Conservation (phyloP, 2,113 vertebrate species). For the Craseonycteris thonglongyai region DNA sequence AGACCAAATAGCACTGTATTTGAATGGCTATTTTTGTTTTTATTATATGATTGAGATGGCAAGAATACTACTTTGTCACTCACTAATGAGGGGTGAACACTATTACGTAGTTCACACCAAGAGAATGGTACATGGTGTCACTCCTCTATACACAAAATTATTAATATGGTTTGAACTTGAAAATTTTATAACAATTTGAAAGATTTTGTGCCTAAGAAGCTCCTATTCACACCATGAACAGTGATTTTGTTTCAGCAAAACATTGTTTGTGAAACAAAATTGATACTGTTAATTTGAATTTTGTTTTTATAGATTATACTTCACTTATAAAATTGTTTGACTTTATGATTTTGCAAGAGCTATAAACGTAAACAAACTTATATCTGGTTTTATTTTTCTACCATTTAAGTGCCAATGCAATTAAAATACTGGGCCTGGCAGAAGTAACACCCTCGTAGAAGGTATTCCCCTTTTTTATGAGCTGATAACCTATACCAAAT, state of each 20-base stretch:
- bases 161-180: neutral
- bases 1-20: neutral
- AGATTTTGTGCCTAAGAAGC: neutral
- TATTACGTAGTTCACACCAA: neutral
- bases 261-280: constrained; percentile 9
- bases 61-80: neutral
- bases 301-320: neutral
- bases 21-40: neutral
- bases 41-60: neutral
- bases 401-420: neutral
- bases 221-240: neutral
- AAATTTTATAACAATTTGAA: constrained; percentile 6
- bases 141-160: neutral
- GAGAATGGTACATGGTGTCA: neutral
- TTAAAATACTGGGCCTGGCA: too few species aligned
- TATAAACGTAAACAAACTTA: neutral
- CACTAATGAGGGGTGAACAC: neutral
- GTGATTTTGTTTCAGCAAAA: constrained; percentile 6
- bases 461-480: too few species aligned
- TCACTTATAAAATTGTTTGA: neutral
- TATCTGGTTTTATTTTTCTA: neutral
- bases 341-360: neutral
- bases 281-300: neutral
- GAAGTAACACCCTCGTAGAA: too few species aligned
- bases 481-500: too few species aligned